Evolutionary conservation across 2,888 invertebrate species (phyloP).

Genomic region (Ophion slaviceki): DNA sequence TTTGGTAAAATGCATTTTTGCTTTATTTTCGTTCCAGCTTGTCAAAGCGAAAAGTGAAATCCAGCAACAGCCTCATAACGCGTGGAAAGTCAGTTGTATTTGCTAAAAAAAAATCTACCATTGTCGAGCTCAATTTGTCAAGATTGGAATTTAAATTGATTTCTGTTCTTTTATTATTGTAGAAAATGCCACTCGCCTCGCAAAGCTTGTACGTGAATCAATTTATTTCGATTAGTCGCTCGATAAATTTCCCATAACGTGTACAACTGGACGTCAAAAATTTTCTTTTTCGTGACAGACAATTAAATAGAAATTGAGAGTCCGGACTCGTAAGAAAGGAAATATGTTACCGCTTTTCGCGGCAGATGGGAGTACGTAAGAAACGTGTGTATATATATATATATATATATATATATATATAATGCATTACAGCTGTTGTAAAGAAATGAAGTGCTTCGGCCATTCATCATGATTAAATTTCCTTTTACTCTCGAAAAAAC

Average conservation of each 20-base stretch:
- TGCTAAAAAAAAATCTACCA: too few relatives aligned
- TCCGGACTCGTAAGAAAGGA: neutral
- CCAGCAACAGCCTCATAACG: too few relatives aligned
- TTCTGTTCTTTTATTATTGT: too few relatives aligned
- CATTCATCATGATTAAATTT: conserved; percentile 57
- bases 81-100: too few relatives aligned
- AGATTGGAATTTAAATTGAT: too few relatives aligned
- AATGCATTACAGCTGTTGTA: conserved; percentile 35
- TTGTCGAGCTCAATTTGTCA: too few relatives aligned
- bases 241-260: neutral
- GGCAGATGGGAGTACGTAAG: conserved; percentile 26
- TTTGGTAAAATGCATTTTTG: too few relatives aligned
- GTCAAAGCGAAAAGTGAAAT: too few relatives aligned
- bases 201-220: neutral
- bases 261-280: conserved; percentile 12
- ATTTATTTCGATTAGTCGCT: neutral
- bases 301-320: conserved; percentile 12
- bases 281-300: conserved; percentile 10
- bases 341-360: conserved; percentile 21
- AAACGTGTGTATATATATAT: neutral
- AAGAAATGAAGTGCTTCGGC: conserved; percentile 31
- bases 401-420: neutral
- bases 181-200: too few relatives aligned
- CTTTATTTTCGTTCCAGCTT: too few relatives aligned
- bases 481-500: conserved; percentile 39